Evolutionary conservation across 2,113 vertebrate species (phyloP).

Genomic region (Mustela lutreola): DNA sequence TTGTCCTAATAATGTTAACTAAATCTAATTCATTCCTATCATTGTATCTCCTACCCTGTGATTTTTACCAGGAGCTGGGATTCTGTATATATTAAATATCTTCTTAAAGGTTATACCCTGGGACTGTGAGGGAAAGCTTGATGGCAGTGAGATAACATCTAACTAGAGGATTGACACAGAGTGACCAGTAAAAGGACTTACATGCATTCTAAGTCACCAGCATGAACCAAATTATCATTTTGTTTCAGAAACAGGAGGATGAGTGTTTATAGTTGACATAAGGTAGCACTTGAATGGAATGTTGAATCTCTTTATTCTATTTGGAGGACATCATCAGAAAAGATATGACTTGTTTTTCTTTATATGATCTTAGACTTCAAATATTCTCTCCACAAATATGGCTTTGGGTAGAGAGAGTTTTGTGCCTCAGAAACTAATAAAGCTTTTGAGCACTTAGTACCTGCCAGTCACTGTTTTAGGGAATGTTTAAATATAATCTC

Average conservation of each 20-base stretch:
- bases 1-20: conserved; percentile 60
- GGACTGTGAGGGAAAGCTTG: conserved; percentile 13
- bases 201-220: conserved; percentile 45
- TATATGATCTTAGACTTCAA: conserved; percentile 28
- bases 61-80: conserved; percentile 28
- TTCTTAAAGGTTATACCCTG: conserved; percentile 52
- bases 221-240: conserved; percentile 48
- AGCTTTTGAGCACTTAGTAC: neutral
- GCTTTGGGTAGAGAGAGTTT: conserved; percentile 34
- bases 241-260: conserved; percentile 60
- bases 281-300: conserved; percentile 55
- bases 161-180: conserved; percentile 36
- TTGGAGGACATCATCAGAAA: conserved; percentile 32
- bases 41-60: neutral
- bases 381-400: conserved; percentile 9
- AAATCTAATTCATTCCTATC: conserved; percentile 55
- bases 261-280: conserved; percentile 73
- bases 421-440: conserved; percentile 12
- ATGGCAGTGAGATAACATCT: neutral
- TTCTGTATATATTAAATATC: conserved; percentile 49
- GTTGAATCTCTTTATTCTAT: conserved; percentile 55
- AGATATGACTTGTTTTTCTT: conserved; percentile 51
- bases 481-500: neutral
- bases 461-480: neutral
- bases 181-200: conserved; percentile 28